Conservation (phyloP, 2,113 vertebrate species). For the Hippopotamus amphibius region DNA sequence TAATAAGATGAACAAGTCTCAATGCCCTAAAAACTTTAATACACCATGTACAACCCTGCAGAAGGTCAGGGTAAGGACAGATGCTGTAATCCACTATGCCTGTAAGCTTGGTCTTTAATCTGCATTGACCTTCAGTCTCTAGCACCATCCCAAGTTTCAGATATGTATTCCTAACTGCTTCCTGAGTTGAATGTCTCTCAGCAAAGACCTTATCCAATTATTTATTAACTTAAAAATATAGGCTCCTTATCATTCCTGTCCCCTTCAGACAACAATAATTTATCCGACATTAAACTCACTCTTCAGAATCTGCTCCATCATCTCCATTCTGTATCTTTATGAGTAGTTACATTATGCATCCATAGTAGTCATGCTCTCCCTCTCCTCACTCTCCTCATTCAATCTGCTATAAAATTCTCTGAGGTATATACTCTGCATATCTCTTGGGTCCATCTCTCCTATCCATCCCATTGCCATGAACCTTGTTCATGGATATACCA, state of each 20-base stretch:
- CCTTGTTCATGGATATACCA: background rate
- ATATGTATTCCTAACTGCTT: background rate
- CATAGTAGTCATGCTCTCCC: rapidly evolving
- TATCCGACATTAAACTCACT: background rate
- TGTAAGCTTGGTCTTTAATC: background rate
- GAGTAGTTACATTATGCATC: background rate
- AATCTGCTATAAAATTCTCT: background rate
- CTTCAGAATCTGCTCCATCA: background rate
- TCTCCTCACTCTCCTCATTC: background rate
- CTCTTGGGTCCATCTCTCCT: background rate
- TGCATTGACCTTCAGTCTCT: background rate
- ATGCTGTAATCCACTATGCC: background rate
- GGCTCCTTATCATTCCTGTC: background rate
- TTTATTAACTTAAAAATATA: slow-evolving; percentile 23
- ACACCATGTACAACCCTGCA: background rate
- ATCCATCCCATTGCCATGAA: background rate
- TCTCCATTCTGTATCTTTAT: background rate
- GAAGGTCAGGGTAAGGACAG: slow-evolving; percentile 29
- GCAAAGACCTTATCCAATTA: background rate
- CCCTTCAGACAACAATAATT: background rate
- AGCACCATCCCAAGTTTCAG: background rate
- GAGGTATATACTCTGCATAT: background rate
- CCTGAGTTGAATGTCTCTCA: background rate
- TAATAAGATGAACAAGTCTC: slow-evolving; percentile 58
- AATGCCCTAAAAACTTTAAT: background rate